Evolutionary conservation across 1,140 invertebrate genomes (phyloP).

Genomic region (Papilio polyxenes): DNA sequence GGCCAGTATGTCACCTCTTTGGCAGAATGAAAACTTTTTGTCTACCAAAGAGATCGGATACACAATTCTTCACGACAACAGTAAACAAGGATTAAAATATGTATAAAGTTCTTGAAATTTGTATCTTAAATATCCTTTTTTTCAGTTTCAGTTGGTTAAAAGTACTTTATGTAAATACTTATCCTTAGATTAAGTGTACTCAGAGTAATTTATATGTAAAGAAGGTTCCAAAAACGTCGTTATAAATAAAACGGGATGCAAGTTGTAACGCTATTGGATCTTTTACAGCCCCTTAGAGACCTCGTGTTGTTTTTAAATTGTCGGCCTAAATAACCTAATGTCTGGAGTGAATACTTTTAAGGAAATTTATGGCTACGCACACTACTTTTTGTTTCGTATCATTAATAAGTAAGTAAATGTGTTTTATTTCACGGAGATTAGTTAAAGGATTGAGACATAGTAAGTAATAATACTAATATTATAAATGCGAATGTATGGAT

Average conservation of each 20-base stretch:
- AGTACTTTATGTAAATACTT: constrained; percentile 6
- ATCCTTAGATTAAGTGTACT: constrained; percentile 15
- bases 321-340: constrained; percentile 27
- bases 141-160: not conserved
- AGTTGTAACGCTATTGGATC: constrained; percentile 16
- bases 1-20: too few relatives aligned
- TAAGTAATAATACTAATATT: not conserved
- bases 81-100: too few relatives aligned
- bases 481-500: not conserved
- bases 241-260: constrained; percentile 24
- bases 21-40: too few relatives aligned
- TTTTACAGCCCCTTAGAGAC: constrained; percentile 17
- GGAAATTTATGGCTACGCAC: constrained; percentile 2
- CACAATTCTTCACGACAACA: too few relatives aligned
- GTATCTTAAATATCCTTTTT: not conserved
- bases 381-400: not conserved
- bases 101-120: not conserved
- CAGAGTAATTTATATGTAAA: constrained; percentile 25
- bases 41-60: too few relatives aligned
- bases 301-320: constrained; percentile 20
- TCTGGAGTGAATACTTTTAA: constrained; percentile 18
- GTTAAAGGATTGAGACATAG: not conserved
- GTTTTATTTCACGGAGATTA: not conserved
- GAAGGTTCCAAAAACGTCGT: constrained; percentile 22
- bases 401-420: not conserved